Percentiles rank a stretch among this genome's conserved stretches.
phyloP scores from a whole-genome alignment of 2,113 vertebrate genomes.

The Oxyruncus cristatus region DNA sequence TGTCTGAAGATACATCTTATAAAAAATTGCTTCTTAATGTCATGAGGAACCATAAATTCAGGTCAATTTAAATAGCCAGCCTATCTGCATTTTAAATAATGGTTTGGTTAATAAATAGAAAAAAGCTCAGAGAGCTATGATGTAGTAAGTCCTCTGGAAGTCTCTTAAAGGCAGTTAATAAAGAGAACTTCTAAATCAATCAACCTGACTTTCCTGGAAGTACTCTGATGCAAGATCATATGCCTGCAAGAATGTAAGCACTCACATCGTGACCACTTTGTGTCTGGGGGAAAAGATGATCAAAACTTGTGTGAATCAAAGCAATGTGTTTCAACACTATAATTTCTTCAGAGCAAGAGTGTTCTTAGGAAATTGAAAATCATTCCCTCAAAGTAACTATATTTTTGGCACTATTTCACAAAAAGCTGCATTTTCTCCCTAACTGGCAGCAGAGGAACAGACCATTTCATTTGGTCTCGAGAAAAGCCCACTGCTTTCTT shows the following conservation, averaged over 20 bases:
- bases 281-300: not conserved
- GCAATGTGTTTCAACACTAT: not conserved
- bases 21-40: not conserved
- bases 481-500: not conserved
- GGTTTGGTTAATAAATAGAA: not conserved
- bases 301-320: not conserved
- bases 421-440: not conserved
- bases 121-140: not conserved
- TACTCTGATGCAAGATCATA: not conserved
- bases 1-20: not conserved
- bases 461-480: not conserved
- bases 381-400: not conserved
- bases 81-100: conserved; percentile 2
- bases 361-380: conserved; percentile 2
- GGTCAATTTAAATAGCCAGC: not conserved
- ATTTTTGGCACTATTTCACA: not conserved
- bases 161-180: conserved; percentile 15
- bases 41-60: not conserved
- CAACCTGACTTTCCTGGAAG: conserved; percentile 7
- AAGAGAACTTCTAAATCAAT: conserved; percentile 29
- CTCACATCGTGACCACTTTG: not conserved
- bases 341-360: not conserved
- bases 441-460: not conserved
- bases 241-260: not conserved
- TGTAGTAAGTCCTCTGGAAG: conserved; percentile 6